Base-by-base conservation (phyloP, 1,140 invertebrate genomes). In the Ips nitidus region DNA sequence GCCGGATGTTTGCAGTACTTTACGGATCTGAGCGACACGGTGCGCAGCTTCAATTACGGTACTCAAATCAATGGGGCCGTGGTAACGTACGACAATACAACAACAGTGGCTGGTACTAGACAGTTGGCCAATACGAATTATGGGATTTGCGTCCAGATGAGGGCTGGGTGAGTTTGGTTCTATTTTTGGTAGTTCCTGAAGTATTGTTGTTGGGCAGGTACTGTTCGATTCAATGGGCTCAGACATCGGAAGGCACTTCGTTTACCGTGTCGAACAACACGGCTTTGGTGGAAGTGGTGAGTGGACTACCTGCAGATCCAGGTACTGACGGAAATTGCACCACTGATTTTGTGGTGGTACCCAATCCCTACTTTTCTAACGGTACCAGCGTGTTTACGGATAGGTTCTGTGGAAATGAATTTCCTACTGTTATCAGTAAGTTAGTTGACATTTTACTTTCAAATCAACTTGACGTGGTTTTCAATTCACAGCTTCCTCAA, bases 1-100 rank as follows among this genome's bases (percentile, higher is more conserved):
- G 85, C 86, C 52, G 91, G 91, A 41, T 94, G 93, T 79, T 82
- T 94, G 2, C 91, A 92, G 82, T 94, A 93, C 79, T 89, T 89
- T 76, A 88, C 86, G 38, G 84, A 82, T 2, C 71, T 81, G 2
- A 83, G 83, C 4, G 91, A 88, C 6, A 88, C 83, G 0, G 87
- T 94, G 8, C 85, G 80, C 43, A 91, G 91, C 77, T 94, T 94
- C 71, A 94, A 93, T 78, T 92, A 90, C 75, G 88, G 85, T 4
- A 84, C 84, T 3, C 81, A 84, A 7, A 81, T 86, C 6, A 89
- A 87, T 73, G 79, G 80, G 3, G 78, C 74, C 8, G 75, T 82
- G 1, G 36, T 80, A 73, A 7, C 71, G 77, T 81, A 42, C 80
- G 80, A 3, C 37, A 71, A 63, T 70, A 71, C 41, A 4, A 74